Evolutionary conservation across 2,113 vertebrate species (phyloP).

Genomic region (Panthera uncia): DNA sequence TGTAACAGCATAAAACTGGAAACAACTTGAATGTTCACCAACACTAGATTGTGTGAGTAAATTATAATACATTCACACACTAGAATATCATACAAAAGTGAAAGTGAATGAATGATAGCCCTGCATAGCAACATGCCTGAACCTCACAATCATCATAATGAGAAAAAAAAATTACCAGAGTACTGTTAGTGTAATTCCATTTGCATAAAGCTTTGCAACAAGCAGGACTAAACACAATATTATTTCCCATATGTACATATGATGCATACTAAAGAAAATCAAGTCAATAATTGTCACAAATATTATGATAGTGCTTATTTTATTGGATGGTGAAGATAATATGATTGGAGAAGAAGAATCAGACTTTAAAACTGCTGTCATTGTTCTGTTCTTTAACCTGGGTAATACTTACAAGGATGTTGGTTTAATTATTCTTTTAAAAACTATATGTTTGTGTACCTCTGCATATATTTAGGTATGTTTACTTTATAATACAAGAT

Average conservation of each 20-base stretch:
- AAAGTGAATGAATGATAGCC: neutral
- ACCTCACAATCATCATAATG: constrained; percentile 11
- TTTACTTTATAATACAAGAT: neutral
- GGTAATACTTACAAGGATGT: neutral
- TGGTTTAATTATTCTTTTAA: neutral
- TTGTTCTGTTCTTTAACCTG: neutral
- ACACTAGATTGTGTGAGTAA: neutral
- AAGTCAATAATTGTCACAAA: neutral
- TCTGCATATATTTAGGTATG: neutral
- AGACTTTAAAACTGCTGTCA: neutral
- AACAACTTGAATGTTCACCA: neutral
- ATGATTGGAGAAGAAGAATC: neutral
- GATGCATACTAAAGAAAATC: neutral
- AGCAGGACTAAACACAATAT: neutral
- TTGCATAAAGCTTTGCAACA: neutral
- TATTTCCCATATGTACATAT: neutral
- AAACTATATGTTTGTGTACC: neutral
- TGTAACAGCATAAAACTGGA: neutral
- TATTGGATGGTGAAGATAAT: neutral
- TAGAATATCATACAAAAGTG: neutral
- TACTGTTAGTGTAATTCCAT: neutral
- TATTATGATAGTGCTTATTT: neutral
- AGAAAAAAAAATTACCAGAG: neutral
- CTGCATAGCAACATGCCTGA: neutral
- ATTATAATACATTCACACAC: neutral